A percentile compares a stretch with the other conserved stretches of the same genome.
These are phyloP conservation scores for Oryzias melastigma DNA, from an alignment of 2,113 vertebrate genomes.

Conservation along the genomic window DNA sequence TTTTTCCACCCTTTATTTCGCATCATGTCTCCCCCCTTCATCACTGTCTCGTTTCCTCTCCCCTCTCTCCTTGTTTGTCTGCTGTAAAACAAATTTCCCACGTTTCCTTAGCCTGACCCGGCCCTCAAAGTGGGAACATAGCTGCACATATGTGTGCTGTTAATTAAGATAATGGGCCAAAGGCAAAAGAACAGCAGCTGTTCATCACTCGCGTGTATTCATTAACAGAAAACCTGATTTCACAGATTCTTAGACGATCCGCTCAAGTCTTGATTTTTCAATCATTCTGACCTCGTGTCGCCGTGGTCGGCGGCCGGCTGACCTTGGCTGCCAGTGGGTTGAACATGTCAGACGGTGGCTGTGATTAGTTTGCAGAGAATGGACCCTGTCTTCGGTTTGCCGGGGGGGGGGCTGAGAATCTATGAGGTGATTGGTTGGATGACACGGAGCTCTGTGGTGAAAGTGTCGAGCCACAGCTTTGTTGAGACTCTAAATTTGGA, in stretches of 20 bases:
- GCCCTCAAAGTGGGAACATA: constrained; percentile 33
- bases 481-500: constrained; percentile 68
- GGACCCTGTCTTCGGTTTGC: constrained; percentile 48
- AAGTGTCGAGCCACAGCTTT: constrained; percentile 35
- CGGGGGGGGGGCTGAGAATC: constrained; percentile 61
- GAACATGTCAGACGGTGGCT: constrained; percentile 45
- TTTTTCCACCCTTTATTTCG: constrained; percentile 13
- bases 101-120: constrained; percentile 52
- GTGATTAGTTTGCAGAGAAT: constrained; percentile 68
- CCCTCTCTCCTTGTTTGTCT: constrained; percentile 58
- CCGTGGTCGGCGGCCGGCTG: constrained; percentile 36
- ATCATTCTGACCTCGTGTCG: constrained; percentile 3
- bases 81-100: constrained; percentile 52
- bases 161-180: constrained; percentile 70
- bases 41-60: constrained; percentile 66
- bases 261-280: constrained; percentile 26
- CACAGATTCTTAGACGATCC: constrained; percentile 30
- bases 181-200: constrained; percentile 65
- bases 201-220: constrained; percentile 52
- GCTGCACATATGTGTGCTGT: constrained; percentile 54
- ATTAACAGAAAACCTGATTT: constrained; percentile 36
- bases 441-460: constrained; percentile 30
- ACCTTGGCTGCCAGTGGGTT: constrained; percentile 62
- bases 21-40: constrained; percentile 40
- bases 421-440: constrained; percentile 61